phyloP scores from a whole-genome alignment of 1,140 invertebrate genomes.

The Papilio glaucus region DNA sequence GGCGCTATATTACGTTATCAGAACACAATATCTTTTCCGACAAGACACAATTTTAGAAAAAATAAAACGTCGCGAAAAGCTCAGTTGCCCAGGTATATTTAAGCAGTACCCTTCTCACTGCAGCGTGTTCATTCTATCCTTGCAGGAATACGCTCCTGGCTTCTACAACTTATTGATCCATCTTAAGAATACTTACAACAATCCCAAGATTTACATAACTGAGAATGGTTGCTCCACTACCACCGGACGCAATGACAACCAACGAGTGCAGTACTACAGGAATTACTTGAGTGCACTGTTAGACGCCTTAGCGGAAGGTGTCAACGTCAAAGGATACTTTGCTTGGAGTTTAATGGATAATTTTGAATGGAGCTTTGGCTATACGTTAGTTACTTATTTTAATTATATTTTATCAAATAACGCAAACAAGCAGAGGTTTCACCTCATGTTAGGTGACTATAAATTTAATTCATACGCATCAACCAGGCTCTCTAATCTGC shows the following conservation, averaged over 20 bases:
- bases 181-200: conserved; percentile 37
- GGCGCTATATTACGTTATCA: too few relatives aligned
- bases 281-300: conserved; percentile 35
- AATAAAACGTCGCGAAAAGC: too few relatives aligned
- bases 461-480: too few relatives aligned
- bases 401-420: too few relatives aligned
- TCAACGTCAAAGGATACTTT: conserved; percentile 33
- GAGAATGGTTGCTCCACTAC: conserved; percentile 33
- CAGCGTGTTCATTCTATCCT: background rate
- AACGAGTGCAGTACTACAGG: conserved; percentile 33
- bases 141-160: conserved; percentile 39
- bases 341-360: conserved; percentile 39
- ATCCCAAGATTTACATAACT: conserved; percentile 36
- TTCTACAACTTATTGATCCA: conserved; percentile 37
- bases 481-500: too few relatives aligned
- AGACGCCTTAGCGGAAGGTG: conserved; percentile 26
- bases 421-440: too few relatives aligned
- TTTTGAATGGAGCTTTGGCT: conserved; percentile 36
- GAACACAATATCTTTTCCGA: too few relatives aligned
- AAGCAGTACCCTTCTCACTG: too few relatives aligned
- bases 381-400: conserved; percentile 38
- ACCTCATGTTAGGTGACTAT: too few relatives aligned
- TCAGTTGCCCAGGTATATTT: too few relatives aligned
- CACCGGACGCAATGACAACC: conserved; percentile 7
- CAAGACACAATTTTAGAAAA: too few relatives aligned